phyloP scores from a whole-genome alignment of 37 sponge, comb jelly and placozoan species.

The Chondrilla cf. caribensis region DNA sequence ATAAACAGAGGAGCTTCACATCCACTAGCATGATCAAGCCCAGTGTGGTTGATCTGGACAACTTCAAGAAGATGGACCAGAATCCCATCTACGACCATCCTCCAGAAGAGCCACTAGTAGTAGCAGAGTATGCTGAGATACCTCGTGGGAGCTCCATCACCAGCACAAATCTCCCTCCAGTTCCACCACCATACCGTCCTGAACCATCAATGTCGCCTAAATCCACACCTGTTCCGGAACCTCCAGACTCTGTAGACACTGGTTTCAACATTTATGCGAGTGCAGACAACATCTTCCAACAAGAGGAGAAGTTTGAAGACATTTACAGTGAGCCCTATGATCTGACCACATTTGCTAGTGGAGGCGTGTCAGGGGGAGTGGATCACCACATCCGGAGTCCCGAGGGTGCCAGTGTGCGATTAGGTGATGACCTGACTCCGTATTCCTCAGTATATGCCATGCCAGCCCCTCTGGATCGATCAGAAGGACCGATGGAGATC shows the following conservation, averaged over 20 bases:
- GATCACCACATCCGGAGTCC: neutral
- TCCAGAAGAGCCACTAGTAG: too few species aligned
- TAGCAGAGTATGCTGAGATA: too few species aligned
- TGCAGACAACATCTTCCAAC: neutral
- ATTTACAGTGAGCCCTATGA: conserved; percentile 28
- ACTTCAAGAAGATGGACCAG: too few species aligned
- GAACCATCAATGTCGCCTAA: neutral
- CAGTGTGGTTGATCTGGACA: too few species aligned
- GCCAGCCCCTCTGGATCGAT: conserved; percentile 21
- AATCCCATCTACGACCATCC: too few species aligned
- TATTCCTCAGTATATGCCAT: conserved; percentile 63
- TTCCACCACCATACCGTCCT: neutral
- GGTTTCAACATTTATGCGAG: conserved; percentile 14
- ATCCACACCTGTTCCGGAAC: neutral
- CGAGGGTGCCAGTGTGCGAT: neutral
- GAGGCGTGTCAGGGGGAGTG: too few species aligned
- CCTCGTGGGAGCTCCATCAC: neutral
- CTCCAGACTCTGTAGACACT: neutral
- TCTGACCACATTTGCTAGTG: neutral
- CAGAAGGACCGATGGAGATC: conserved; percentile 6
- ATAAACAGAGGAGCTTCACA: too few species aligned
- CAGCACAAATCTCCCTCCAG: neutral
- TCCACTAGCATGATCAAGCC: too few species aligned
- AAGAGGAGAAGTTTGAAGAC: conserved; percentile 4
- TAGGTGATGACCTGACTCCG: conserved; percentile 36